Evolutionary conservation across 2,888 invertebrate genomes (phyloP).

Genomic region (Pollenia angustigena): DNA sequence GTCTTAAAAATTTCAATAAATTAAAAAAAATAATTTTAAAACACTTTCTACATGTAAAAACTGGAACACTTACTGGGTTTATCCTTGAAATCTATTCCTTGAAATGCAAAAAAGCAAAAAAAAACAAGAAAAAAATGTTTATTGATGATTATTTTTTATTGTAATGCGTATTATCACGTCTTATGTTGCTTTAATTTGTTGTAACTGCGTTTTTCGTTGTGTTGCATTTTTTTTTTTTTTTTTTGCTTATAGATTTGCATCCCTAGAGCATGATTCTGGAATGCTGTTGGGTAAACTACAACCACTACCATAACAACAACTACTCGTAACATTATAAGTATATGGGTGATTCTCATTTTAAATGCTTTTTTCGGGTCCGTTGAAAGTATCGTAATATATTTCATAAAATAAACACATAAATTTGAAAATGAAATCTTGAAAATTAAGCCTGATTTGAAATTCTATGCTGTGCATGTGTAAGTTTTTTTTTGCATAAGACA

Average conservation of each 20-base stretch:
- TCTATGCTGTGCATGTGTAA: no score
- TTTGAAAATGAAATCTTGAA: no score
- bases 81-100: constrained; percentile 54
- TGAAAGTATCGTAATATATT: no score
- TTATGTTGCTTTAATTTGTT: constrained; percentile 18
- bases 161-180: constrained; percentile 49
- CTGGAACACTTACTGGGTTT: constrained; percentile 39
- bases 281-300: constrained; percentile 62
- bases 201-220: neutral
- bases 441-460: no score
- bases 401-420: no score
- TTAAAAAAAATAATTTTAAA: no score
- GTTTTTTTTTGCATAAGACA: no score
- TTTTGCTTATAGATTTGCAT: constrained; percentile 55
- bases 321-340: constrained; percentile 27
- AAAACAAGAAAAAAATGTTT: constrained; percentile 8
- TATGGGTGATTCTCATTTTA: neutral
- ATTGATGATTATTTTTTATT: constrained; percentile 45
- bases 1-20: no score
- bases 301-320: constrained; percentile 12
- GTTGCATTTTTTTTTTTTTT: neutral
- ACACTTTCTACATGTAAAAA: neutral
- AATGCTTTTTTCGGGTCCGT: no score
- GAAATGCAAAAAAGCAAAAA: constrained; percentile 3
- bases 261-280: constrained; percentile 68